Conservation (phyloP, 2,888 invertebrate species). For the Xestia xanthographa region DNA sequence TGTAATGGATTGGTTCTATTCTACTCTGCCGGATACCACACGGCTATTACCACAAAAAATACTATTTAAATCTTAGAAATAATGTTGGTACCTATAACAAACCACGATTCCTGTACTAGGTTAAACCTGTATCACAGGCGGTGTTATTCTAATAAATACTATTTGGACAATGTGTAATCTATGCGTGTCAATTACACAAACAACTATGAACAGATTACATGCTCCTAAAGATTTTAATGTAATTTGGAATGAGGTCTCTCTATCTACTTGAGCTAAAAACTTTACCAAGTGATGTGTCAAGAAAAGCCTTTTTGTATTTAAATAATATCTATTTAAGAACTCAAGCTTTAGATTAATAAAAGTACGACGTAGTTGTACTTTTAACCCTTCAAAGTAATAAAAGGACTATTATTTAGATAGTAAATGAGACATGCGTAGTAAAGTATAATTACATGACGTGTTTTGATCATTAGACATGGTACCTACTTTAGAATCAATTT, state of each 20-base stretch:
- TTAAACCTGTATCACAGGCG: too few species aligned
- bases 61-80: too few species aligned
- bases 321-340: background rate
- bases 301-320: background rate
- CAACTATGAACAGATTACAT: background rate
- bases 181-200: background rate
- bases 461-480: background rate
- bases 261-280: slow-evolving; percentile 10
- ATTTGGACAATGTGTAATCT: background rate
- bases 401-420: slow-evolving; percentile 9
- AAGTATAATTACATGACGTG: background rate
- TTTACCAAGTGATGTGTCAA: slow-evolving; percentile 6
- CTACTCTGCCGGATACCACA: too few species aligned
- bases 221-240: background rate
- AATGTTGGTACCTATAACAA: too few species aligned
- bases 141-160: too few species aligned
- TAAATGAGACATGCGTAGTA: background rate
- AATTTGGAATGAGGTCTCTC: background rate
- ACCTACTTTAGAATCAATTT: background rate
- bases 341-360: background rate
- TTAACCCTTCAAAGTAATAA: slow-evolving; percentile 23
- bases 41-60: too few species aligned
- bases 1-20: too few species aligned
- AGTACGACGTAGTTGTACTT: slow-evolving; percentile 11
- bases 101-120: too few species aligned